phyloP scores from a whole-genome alignment of 2,113 vertebrate species.

The Muscicapa adusta region DNA sequence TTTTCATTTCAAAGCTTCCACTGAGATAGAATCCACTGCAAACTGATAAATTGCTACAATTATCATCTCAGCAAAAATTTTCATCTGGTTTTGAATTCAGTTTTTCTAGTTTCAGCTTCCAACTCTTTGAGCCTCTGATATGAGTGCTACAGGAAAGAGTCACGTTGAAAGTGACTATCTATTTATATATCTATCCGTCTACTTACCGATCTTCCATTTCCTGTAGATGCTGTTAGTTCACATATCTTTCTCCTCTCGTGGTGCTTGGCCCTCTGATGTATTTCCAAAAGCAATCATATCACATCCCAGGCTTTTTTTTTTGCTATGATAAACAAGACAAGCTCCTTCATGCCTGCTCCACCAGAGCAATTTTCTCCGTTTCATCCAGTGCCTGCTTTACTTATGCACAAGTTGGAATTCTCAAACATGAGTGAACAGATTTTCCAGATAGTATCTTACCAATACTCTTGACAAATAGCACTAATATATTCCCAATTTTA shows the following conservation, averaged over 20 bases:
- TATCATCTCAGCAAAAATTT: neutral
- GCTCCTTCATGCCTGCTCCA: conserved; percentile 31
- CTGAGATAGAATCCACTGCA: neutral
- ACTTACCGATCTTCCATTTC: neutral
- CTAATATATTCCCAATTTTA: neutral
- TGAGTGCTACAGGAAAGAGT: neutral
- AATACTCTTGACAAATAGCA: neutral
- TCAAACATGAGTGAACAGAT: neutral
- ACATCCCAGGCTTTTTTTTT: neutral
- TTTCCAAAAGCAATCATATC: conserved; percentile 36
- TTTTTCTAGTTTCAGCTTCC: neutral
- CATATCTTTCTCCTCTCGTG: neutral
- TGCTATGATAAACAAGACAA: conserved; percentile 37
- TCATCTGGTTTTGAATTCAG: neutral
- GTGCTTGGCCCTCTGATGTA: conserved; percentile 12
- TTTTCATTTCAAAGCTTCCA: neutral
- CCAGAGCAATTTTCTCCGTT: neutral
- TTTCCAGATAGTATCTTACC: conserved; percentile 1
- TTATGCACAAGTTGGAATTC: neutral
- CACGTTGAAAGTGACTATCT: neutral
- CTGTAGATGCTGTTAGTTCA: conserved; percentile 18
- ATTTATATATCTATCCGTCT: neutral
- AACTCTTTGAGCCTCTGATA: neutral
- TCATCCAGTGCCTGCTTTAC: neutral
- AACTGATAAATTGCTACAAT: neutral